These are phyloP conservation scores for Pogonocherus hispidulus DNA, from an alignment of 2,888 invertebrate species.

Conservation along the genomic window DNA sequence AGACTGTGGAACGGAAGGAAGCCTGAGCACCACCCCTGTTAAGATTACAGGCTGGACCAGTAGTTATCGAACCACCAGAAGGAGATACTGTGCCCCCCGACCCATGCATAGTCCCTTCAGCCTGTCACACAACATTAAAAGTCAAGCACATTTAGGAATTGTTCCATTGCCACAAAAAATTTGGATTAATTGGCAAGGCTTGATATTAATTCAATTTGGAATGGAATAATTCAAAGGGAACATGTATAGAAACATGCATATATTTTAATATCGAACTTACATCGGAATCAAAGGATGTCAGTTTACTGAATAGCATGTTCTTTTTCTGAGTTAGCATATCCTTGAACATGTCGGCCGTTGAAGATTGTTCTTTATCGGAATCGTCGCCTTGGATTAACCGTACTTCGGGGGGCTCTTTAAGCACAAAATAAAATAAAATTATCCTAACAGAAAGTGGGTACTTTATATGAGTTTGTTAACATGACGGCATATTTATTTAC, in stretches of 20 bases:
- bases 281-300: constrained; percentile 92
- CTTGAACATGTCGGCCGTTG: constrained; percentile 92
- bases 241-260: constrained; percentile 7
- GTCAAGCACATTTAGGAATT: constrained; percentile 61
- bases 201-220: background rate
- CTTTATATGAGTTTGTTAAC: too few relatives aligned
- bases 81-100: constrained; percentile 73
- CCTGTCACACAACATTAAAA: constrained; percentile 66
- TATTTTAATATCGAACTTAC: constrained; percentile 72
- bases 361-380: constrained; percentile 77
- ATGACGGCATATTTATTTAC: too few relatives aligned
- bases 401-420: constrained; percentile 74
- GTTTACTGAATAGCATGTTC: constrained; percentile 86
- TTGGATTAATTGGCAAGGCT: constrained; percentile 10
- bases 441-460: too few relatives aligned
- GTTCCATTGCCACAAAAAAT: constrained; percentile 33
- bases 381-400: constrained; percentile 73
- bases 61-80: constrained; percentile 86
- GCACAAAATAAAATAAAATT: too few relatives aligned
- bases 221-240: constrained; percentile 11
- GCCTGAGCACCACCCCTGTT: constrained; percentile 81
- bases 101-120: constrained; percentile 77
- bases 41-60: constrained; percentile 79
- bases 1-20: constrained; percentile 90
- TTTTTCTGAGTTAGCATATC: constrained; percentile 95